Evolutionary conservation across 2,888 invertebrate genomes (phyloP).

Genomic region (Athetis lepigone): DNA sequence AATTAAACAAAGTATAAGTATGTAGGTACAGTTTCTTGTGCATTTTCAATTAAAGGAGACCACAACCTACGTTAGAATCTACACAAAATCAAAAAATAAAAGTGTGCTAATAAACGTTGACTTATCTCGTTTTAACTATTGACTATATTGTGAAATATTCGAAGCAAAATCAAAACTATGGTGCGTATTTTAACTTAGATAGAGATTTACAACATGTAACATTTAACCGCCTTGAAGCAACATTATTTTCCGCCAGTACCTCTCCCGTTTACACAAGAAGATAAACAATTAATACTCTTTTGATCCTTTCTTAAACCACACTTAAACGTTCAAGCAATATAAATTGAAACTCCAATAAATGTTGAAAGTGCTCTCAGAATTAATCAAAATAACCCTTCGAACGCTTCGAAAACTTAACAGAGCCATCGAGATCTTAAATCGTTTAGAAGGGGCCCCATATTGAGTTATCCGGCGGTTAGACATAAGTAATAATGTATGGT

Average conservation of each 20-base stretch:
- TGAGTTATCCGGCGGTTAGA: conserved; percentile 86
- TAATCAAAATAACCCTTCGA: conserved; percentile 84
- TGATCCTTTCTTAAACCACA: conserved; percentile 45
- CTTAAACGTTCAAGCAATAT: conserved; percentile 57
- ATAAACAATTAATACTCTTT: conserved; percentile 56
- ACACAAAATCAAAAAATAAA: too few species aligned
- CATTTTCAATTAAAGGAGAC: too few species aligned
- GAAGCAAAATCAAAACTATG: conserved; percentile 17
- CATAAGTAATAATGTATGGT: conserved; percentile 86
- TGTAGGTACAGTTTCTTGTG: too few species aligned
- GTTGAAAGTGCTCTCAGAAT: conserved; percentile 74
- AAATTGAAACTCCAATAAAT: conserved; percentile 65
- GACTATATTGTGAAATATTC: conserved; percentile 30
- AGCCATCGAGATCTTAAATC: conserved; percentile 87
- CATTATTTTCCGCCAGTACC: conserved; percentile 2
- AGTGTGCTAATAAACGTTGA: too few species aligned
- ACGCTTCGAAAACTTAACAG: conserved; percentile 76
- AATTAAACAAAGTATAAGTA: too few species aligned
- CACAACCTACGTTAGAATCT: too few species aligned
- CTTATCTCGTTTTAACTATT: too few species aligned
- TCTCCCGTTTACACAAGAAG: conserved; percentile 5
- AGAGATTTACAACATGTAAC: conserved; percentile 15
- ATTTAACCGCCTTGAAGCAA: conserved; percentile 12
- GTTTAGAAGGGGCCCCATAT: conserved; percentile 81
- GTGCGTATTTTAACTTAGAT: conserved; percentile 20